Conservation (phyloP, 2,113 vertebrate genomes). For the Plectropomus leopardus region DNA sequence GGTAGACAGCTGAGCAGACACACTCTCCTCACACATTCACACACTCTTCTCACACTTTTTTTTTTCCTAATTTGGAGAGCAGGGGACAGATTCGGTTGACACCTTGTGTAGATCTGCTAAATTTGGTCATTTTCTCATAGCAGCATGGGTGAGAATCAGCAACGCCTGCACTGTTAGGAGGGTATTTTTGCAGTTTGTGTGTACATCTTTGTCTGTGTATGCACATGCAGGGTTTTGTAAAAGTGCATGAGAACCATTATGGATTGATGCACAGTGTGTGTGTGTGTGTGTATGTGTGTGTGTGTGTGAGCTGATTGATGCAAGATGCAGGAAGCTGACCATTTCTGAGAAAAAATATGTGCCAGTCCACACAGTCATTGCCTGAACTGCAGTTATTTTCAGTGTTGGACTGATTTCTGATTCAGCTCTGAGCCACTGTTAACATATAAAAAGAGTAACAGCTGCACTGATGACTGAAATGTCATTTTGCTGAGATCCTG, state of each 20-base stretch:
- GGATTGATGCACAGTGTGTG: neutral
- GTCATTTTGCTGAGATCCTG: slow-evolving; percentile 47
- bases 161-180: neutral
- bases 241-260: neutral
- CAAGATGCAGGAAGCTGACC: slow-evolving; percentile 43
- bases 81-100: slow-evolving; percentile 10
- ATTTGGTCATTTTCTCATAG: slow-evolving; percentile 30
- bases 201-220: neutral
- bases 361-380: slow-evolving; percentile 7
- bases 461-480: slow-evolving; percentile 56
- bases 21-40: slow-evolving; percentile 32
- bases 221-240: neutral
- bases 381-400: slow-evolving; percentile 28
- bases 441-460: slow-evolving; percentile 58
- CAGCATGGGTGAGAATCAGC: slow-evolving; percentile 19
- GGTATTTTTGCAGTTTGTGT: neutral
- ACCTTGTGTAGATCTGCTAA: slow-evolving; percentile 15
- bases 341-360: slow-evolving; percentile 14
- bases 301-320: slow-evolving; percentile 15
- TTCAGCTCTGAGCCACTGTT: slow-evolving; percentile 47
- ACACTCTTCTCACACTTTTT: slow-evolving; percentile 9
- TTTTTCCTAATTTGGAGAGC: slow-evolving; percentile 24
- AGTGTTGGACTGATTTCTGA: slow-evolving; percentile 39
- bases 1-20: slow-evolving; percentile 43
- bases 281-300: neutral